Evolutionary conservation across 2,113 vertebrate genomes (phyloP).

Genomic region (Catagonus wagneri): DNA sequence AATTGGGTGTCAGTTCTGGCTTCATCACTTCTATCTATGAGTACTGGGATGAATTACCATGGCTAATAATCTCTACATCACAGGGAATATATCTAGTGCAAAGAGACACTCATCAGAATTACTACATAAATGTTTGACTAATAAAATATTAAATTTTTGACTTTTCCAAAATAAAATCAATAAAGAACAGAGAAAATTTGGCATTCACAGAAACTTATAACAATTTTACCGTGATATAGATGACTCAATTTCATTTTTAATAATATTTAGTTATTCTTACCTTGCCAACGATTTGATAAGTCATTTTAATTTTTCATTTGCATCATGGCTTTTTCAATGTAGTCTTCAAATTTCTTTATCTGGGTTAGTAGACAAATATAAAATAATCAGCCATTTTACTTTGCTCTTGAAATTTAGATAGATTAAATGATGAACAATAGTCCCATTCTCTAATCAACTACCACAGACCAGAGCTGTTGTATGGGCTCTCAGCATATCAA

Average conservation of each 20-base stretch:
- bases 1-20: neutral
- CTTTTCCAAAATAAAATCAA: slow-evolving; percentile 30
- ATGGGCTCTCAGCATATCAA: neutral
- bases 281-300: slow-evolving; percentile 13
- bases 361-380: slow-evolving; percentile 34
- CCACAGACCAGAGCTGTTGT: neutral
- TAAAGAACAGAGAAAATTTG: neutral
- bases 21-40: neutral
- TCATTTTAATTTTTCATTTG: slow-evolving; percentile 28
- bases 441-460: neutral
- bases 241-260: slow-evolving; percentile 48
- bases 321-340: slow-evolving; percentile 36
- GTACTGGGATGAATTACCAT: neutral
- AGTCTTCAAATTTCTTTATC: slow-evolving; percentile 8
- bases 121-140: neutral
- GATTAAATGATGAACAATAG: neutral
- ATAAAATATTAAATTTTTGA: neutral
- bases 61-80: neutral
- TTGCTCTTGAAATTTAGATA: slow-evolving; percentile 29
- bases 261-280: neutral
- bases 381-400: neutral
- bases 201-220: neutral
- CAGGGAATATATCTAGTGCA: neutral
- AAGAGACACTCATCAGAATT: neutral
- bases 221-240: neutral